Evolutionary conservation across 2,888 invertebrate genomes (phyloP), one percentile per base, ranked within the genome.

Genomic region (Ophion costatus): DNA sequence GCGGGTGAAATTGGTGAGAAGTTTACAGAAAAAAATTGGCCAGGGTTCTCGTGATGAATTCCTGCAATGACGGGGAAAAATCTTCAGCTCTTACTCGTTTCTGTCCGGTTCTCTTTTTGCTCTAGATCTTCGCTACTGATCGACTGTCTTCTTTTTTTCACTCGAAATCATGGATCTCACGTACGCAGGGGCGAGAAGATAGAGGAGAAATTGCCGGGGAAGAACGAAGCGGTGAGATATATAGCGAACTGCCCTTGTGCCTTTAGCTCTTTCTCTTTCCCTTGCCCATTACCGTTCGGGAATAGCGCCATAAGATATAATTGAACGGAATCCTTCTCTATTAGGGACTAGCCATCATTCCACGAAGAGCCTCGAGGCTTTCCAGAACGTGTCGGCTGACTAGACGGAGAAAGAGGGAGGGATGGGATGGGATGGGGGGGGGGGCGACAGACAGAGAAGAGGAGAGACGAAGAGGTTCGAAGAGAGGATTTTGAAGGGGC

Each of bases 291-390:
- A 90, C 89, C 80, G 85, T 77, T 67, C 78, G 86, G 79, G 85
- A 90, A 90, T 87, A 81, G 87, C 85, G 89, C 89, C 88, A 89
- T 91, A 90, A 91, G 89, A 88, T 88, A 91, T 92, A 92, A 92
- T 92, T 92, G 91, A 92, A 91, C 90, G 87, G 87, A 90, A 91
- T 91, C 89, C 90, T 88, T 91, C 90, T 89, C 89, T 91, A 91
- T 91, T 91, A 91, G 87, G 88, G 87, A 75, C 79, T 88, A 87
- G 88, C 89, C 90, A 90, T 91, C 90, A 89, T 90, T 90, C 89
- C 84, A 85, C 82, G 79, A 84, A 87, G 76, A 88, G 87, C 85
- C 83, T 82, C 61, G 85, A 84, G 82, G 86, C 64, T 69, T 78
- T 78, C 51, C 10, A 63, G 78, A 69, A 73, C 81, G 79, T 73